These are phyloP conservation scores for Enteromius unitaeniatus DNA, from an alignment of 2,797 vertebrate genomes.

Conservation along the genomic window DNA sequence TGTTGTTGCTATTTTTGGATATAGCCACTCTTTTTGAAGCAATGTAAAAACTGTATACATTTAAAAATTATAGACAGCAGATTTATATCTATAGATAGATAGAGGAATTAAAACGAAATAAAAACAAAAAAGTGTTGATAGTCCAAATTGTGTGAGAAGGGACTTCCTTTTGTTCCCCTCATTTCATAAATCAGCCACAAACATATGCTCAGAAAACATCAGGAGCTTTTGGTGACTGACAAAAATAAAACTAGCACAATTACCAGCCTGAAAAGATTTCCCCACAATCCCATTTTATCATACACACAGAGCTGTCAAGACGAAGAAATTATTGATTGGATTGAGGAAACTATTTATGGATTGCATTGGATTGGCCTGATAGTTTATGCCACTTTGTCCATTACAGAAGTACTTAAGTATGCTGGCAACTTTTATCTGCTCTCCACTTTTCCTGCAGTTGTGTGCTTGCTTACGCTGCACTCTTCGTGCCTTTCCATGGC, in stretches of 20 bases:
- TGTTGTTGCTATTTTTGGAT: not conserved
- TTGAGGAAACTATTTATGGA: slow-evolving; percentile 21
- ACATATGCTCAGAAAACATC: not conserved
- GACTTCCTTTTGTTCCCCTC: not conserved
- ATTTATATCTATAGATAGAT: not conserved
- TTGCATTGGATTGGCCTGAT: slow-evolving; percentile 43
- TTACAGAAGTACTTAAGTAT: slow-evolving; percentile 45
- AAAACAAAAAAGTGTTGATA: not conserved
- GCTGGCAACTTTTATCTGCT: slow-evolving; percentile 42
- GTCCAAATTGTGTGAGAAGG: not conserved
- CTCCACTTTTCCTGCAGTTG: slow-evolving; percentile 39
- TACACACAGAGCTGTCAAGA: not conserved
- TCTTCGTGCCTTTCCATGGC: slow-evolving; percentile 48
- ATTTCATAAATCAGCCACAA: not conserved
- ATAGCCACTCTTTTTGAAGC: not conserved
- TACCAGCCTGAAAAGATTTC: not conserved
- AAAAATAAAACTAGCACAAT: not conserved
- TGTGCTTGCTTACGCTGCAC: slow-evolving; percentile 57
- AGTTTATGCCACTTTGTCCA: slow-evolving; percentile 53
- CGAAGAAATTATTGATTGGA: slow-evolving; percentile 16
- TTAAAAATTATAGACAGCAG: not conserved
- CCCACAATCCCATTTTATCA: slow-evolving; percentile 6
- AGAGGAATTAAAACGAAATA: not conserved
- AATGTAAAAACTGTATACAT: not conserved
- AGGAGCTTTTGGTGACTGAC: slow-evolving; percentile 5